phyloP scores from a whole-genome alignment of 2,113 vertebrate species.

The Cnemophilus loriae region DNA sequence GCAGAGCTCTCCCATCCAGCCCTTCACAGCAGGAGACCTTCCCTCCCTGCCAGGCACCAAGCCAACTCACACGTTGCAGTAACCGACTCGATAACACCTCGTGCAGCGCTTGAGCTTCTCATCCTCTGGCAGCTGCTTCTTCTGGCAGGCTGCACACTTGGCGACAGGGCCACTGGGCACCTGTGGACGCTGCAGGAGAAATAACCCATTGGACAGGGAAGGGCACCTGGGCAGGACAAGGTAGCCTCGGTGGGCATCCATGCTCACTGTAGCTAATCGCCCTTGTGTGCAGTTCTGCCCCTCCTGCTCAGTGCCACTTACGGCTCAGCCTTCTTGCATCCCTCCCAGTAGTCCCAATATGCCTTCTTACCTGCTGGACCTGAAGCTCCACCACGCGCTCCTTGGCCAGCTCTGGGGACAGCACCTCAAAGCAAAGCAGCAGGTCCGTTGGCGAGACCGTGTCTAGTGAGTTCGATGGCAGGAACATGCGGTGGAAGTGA shows the following conservation, averaged over 20 bases:
- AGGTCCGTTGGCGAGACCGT: constrained; percentile 81
- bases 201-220: neutral
- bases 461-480: constrained; percentile 86
- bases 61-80: constrained; percentile 94
- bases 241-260: accelerated
- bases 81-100: constrained; percentile 95
- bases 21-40: neutral
- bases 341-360: neutral
- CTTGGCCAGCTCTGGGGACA: constrained; percentile 91
- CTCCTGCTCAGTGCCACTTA: neutral
- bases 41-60: neutral
- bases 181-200: constrained; percentile 83
- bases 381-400: constrained; percentile 87
- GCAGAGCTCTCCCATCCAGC: neutral
- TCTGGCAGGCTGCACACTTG: constrained; percentile 93
- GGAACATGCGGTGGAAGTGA: constrained; percentile 86
- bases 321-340: neutral
- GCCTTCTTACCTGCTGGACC: constrained; percentile 86
- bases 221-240: neutral
- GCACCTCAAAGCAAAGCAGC: constrained; percentile 94
- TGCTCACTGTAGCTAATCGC: neutral
- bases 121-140: constrained; percentile 88
- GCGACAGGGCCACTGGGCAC: constrained; percentile 87
- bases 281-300: neutral
- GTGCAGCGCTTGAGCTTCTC: constrained; percentile 95